Percentiles rank a stretch among this genome's conserved stretches.
Conservation (phyloP, 2,113 vertebrate species). For the Tinamus guttatus region DNA sequence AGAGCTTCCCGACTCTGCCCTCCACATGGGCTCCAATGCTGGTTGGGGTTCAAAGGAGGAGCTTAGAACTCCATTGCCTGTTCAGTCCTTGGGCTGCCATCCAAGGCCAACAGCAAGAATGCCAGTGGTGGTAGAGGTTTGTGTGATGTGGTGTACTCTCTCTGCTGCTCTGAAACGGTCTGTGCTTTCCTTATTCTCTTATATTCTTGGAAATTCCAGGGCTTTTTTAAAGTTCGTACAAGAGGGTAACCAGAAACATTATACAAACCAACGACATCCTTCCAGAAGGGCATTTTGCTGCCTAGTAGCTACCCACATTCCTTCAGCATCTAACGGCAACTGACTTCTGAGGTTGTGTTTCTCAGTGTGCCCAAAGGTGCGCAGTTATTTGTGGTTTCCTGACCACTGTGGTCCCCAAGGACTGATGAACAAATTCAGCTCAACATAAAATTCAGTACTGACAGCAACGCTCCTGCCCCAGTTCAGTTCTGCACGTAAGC, state of each 20-base stretch:
- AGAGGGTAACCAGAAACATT: conserved; percentile 31
- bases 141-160: conserved; percentile 65
- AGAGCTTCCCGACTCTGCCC: background rate
- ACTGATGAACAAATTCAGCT: conserved; percentile 2
- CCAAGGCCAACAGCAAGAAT: conserved; percentile 55
- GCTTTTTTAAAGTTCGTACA: background rate
- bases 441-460: conserved; percentile 1
- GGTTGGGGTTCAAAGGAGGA: background rate
- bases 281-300: conserved; percentile 25
- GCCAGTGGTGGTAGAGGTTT: conserved; percentile 13
- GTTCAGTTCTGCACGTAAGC: background rate
- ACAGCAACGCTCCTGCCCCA: background rate
- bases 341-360: conserved; percentile 45
- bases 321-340: conserved; percentile 2
- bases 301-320: background rate
- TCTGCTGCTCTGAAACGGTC: background rate
- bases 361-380: conserved; percentile 7
- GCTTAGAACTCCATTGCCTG: background rate
- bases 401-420: background rate
- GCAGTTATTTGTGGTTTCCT: conserved; percentile 34
- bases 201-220: conserved; percentile 68
- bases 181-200: conserved; percentile 40
- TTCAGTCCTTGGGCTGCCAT: conserved; percentile 30
- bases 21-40: background rate
- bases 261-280: conserved; percentile 33